phyloP scores from a whole-genome alignment of 2,113 vertebrate species.

The Motacilla alba region DNA sequence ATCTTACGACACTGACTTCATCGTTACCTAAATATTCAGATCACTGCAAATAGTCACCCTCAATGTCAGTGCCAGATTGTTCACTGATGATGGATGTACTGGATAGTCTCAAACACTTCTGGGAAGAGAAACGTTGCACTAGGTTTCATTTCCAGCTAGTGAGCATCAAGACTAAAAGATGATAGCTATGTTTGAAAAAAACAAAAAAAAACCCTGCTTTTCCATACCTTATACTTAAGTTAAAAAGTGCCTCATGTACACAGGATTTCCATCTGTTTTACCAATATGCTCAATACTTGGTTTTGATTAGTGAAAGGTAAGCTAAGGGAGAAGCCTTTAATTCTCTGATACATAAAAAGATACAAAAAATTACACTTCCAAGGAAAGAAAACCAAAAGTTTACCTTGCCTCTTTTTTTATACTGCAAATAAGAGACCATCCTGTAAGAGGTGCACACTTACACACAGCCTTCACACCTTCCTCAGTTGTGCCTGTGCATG shows the following conservation, averaged over 20 bases:
- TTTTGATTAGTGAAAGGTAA: background rate
- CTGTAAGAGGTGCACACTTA: background rate
- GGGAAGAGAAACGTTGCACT: background rate
- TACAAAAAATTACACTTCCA: background rate
- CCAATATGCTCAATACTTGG: background rate
- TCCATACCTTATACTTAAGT: slow-evolving; percentile 2
- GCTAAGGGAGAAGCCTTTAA: background rate
- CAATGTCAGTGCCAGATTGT: slow-evolving; percentile 27
- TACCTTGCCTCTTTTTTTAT: background rate
- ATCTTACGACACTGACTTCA: slow-evolving; percentile 44
- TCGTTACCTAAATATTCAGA: slow-evolving; percentile 33
- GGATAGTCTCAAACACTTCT: background rate
- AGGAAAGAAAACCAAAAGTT: background rate
- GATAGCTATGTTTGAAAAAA: background rate
- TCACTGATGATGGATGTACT: background rate
- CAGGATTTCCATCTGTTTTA: background rate
- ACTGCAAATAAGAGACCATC: background rate
- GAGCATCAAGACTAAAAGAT: background rate
- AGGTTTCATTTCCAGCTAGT: slow-evolving; percentile 20
- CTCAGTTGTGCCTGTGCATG: background rate
- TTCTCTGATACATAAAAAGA: background rate
- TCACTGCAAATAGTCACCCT: slow-evolving; percentile 9
- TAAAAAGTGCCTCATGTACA: background rate
- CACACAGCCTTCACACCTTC: background rate
- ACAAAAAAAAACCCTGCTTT: background rate